phyloP scores from a whole-genome alignment of 2,797 vertebrate genomes.

The Lithobates pipiens region DNA sequence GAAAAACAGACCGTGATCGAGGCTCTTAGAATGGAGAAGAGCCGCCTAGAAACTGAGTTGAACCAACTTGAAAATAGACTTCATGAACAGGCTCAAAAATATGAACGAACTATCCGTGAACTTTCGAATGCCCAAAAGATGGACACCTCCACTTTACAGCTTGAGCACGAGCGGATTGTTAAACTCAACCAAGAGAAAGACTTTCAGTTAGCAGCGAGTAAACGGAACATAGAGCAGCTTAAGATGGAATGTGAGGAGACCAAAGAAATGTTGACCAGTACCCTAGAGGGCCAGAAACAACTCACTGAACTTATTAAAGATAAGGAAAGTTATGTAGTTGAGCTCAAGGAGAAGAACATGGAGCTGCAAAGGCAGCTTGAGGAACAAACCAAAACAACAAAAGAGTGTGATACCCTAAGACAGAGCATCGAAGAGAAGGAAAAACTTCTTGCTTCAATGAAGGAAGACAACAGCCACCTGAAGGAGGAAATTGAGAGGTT shows the following conservation, averaged over 20 bases:
- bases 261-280: slow-evolving; percentile 87
- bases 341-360: slow-evolving; percentile 78
- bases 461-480: slow-evolving; percentile 96
- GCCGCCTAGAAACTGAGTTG: slow-evolving; percentile 82
- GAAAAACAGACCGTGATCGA: slow-evolving; percentile 87
- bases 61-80: slow-evolving; percentile 77
- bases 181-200: slow-evolving; percentile 90
- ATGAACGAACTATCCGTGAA: slow-evolving; percentile 85
- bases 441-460: slow-evolving; percentile 88
- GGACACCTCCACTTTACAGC: slow-evolving; percentile 83
- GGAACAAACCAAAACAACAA: slow-evolving; percentile 67
- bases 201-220: slow-evolving; percentile 83
- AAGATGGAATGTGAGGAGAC: slow-evolving; percentile 84
- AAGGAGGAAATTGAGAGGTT: slow-evolving; percentile 94
- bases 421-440: slow-evolving; percentile 91
- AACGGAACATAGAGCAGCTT: slow-evolving; percentile 82
- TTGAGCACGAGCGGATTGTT: slow-evolving; percentile 82
- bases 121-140: slow-evolving; percentile 78
- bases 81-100: slow-evolving; percentile 80
- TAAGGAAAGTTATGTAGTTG: slow-evolving; percentile 86
- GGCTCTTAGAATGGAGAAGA: slow-evolving; percentile 86
- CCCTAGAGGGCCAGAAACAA: slow-evolving; percentile 89
- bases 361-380: slow-evolving; percentile 82
- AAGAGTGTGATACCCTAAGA: slow-evolving; percentile 77
- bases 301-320: slow-evolving; percentile 89